Percentiles rank a stretch among this genome's conserved stretches.
Evolutionary conservation across 2,888 invertebrate genomes (phyloP).

Genomic region (Malthinus seriepunctatus): DNA sequence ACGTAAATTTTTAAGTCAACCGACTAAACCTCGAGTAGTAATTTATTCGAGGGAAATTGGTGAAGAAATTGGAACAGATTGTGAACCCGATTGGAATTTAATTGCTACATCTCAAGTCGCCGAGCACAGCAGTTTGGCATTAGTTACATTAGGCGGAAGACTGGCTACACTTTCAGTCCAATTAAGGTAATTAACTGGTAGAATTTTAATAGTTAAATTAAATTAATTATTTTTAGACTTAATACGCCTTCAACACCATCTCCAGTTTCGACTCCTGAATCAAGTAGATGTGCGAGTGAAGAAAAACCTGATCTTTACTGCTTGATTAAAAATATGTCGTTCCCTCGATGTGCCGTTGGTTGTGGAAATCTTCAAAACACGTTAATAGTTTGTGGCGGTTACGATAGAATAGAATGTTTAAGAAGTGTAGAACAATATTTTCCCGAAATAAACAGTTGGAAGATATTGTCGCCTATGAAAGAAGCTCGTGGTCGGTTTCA

Average conservation of each 20-base stretch:
- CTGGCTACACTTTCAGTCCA: constrained; percentile 66
- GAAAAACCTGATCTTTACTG: constrained; percentile 63
- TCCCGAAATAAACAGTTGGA: constrained; percentile 72
- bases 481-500: constrained; percentile 79
- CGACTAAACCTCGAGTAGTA: constrained; percentile 65
- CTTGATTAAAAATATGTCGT: constrained; percentile 64
- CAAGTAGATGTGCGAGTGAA: constrained; percentile 51
- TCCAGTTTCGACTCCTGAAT: constrained; percentile 51
- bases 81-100: constrained; percentile 65
- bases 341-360: constrained; percentile 76
- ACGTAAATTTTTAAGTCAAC: constrained; percentile 58
- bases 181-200: constrained; percentile 50
- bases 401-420: constrained; percentile 83
- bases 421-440: constrained; percentile 75
- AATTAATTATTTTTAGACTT: constrained; percentile 40
- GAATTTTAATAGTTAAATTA: neutral
- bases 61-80: constrained; percentile 55
- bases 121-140: constrained; percentile 65
- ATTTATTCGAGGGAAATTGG: constrained; percentile 63
- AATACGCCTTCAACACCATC: constrained; percentile 54
- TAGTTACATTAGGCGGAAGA: constrained; percentile 66
- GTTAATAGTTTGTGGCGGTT: constrained; percentile 81
- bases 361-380: constrained; percentile 70
- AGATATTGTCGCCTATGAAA: constrained; percentile 69
- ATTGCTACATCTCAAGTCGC: constrained; percentile 62